Conservation (phyloP, 2,113 vertebrate genomes). For the Nycticryphes semicollaris region DNA sequence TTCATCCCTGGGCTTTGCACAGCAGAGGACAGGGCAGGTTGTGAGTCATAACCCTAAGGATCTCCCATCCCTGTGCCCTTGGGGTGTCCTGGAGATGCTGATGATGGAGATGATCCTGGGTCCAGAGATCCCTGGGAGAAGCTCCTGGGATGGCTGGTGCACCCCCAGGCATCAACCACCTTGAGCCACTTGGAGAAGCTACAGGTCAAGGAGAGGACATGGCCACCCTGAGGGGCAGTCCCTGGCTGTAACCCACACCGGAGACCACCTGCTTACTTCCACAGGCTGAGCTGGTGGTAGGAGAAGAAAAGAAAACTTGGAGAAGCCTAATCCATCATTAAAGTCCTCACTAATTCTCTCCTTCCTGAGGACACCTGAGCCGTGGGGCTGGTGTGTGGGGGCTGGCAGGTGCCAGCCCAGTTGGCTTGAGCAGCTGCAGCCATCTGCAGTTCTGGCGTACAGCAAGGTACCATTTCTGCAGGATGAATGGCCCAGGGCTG, state of each 20-base stretch:
- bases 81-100: too few species aligned
- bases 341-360: slow-evolving; percentile 41
- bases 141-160: too few species aligned
- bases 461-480: neutral
- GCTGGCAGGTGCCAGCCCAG: neutral
- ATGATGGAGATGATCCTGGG: too few species aligned
- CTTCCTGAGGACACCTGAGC: slow-evolving; percentile 66
- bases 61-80: neutral
- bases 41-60: neutral
- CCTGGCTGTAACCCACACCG: slow-evolving; percentile 10
- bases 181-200: neutral
- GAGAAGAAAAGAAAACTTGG: neutral
- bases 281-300: neutral
- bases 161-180: neutral
- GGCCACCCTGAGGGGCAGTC: neutral
- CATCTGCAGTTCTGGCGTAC: neutral
- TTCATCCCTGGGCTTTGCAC: neutral
- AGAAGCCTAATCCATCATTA: slow-evolving; percentile 39
- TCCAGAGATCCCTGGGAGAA: too few species aligned
- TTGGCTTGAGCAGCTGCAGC: slow-evolving; percentile 56
- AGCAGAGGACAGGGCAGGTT: neutral
- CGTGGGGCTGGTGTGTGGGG: neutral
- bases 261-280: neutral
- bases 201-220: neutral
- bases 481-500: neutral